Base-by-base conservation (phyloP, 2,113 vertebrate genomes). In the Ciconia boyciana region DNA sequence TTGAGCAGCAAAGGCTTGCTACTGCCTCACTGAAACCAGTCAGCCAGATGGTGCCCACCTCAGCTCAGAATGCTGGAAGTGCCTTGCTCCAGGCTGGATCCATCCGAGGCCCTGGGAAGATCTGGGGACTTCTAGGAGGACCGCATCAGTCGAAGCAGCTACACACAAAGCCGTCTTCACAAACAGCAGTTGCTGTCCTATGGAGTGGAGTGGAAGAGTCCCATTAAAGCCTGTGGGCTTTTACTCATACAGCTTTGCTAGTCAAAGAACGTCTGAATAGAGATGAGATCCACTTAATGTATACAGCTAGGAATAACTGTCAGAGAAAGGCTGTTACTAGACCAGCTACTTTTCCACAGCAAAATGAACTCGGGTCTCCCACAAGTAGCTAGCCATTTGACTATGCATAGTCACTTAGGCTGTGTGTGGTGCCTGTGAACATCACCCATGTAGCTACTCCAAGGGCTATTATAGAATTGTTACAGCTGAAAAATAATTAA, bases 81-180 rank as follows among this genome's bases (percentile, higher is more conserved):
- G 52, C 20, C 44, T 82, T 69, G 57, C 36, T 89, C 49, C 49
- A 79, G 22, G 61, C 1, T 89, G 75, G 28, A 58, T 75, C 16
- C 52, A 61, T 6, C 7, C 1, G 1, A 48, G 32, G 24, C 20
- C 4, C 24, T 39, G 21, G 32, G 39, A 83, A 66, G 20, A n/a
- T 31, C 24, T 60, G 39, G 15, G 14, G 9, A n/a, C 65, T 90
- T 84, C 52, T 57, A 52, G 49, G 11, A 65, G 44, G 57, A 81
- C 26, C 20, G 48, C 0, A 2, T 41, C 39, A 49, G 14, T 3
- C 2, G 3, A 84, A 44, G 16, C 0, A 0, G 24, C 43, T 55
- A 9, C 1, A 3, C 9, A 48, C 15, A 71, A 75, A 69, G 7
- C 8, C 11, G 8, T 75, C 20, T 29, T 84, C 44, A 36, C n/a